Base-by-base conservation (phyloP, 1,140 invertebrate species). In the Bombus fervidus region DNA sequence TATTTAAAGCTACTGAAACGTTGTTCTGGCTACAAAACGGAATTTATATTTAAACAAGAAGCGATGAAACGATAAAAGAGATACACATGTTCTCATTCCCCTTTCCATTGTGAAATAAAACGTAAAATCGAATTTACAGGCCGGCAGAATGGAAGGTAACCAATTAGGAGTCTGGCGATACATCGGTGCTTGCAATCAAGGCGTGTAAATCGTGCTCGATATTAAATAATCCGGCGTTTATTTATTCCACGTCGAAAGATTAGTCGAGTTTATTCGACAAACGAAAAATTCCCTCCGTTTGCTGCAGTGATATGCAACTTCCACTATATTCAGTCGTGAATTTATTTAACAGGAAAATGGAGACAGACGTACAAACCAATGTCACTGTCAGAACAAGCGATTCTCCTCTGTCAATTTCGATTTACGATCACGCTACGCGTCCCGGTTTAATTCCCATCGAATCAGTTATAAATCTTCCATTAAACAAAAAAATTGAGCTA, bases 391-490 rank as follows among this genome's bases (percentile, higher is more conserved):
- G 39, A 43, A 66, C 37, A 59, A 47, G 43, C 31, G 41, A 34
- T 25, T n/a, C 57, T 34, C 34, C 41, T 39, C 57, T 75, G 81
- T 82, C 81, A 75, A 83, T 68, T 75, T 39, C 41, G 39, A 66
- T 75, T 75, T 73, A 66, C 39, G 37, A 28, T 3, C n/a, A n/a
- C 10, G 47, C 18, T n/a, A 9, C 13, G 25, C 25, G 25, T 57
- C 31, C 53, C 12, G 39, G n/a, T 53, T 66, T 25, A 31, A 75
- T 39, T 37, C 15, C 34, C 41, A 53, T 64, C 59, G 8, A 82
- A 64, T 43, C 57, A 25, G 8, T 13, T 34, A 53, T 75, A 82
- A 47, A 82, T 47, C 34, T 37, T 34, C 31, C 12, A 28, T 64
- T 34, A 75, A 66, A 82, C 41, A 15, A 75, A 53, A 43, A 31